A percentile compares a stretch with the other conserved stretches of the same genome.
Evolutionary conservation across 2,113 vertebrate species (phyloP).

Genomic region (Heterotis niloticus): DNA sequence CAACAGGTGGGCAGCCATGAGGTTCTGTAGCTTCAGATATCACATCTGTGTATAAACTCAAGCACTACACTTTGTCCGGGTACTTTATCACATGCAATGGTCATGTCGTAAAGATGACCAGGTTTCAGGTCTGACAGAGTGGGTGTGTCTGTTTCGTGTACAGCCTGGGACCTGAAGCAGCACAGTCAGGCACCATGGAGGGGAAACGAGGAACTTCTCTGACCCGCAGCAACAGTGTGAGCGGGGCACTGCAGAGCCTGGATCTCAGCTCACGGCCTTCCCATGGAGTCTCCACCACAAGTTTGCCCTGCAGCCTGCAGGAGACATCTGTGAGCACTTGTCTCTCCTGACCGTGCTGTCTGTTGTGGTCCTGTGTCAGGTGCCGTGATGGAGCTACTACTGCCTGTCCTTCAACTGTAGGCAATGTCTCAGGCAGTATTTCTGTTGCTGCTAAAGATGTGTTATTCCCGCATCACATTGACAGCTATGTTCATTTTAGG

Average conservation of each 20-base stretch:
- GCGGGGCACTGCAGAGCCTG: conserved; percentile 86
- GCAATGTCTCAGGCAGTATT: too few relatives aligned
- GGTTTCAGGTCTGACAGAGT: neutral
- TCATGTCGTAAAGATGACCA: neutral
- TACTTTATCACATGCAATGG: neutral
- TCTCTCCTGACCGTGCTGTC: neutral
- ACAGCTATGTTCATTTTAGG: too few relatives aligned
- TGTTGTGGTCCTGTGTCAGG: too few relatives aligned
- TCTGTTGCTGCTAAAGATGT: too few relatives aligned
- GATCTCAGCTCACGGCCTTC: conserved; percentile 79
- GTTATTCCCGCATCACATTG: too few relatives aligned
- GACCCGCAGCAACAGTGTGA: conserved; percentile 92
- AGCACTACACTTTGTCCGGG: neutral
- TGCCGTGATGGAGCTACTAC: too few relatives aligned
- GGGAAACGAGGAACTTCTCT: conserved; percentile 74
- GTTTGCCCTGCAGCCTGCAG: conserved; percentile 88
- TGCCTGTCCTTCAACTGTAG: too few relatives aligned
- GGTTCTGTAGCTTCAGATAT: neutral
- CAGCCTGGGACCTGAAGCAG: conserved; percentile 54
- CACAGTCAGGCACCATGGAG: conserved; percentile 53
- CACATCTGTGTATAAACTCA: neutral
- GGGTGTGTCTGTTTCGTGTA: neutral
- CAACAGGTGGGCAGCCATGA: conserved; percentile 61
- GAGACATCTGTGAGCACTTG: conserved; percentile 74
- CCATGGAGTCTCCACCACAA: conserved; percentile 89